Evolutionary conservation across 2,113 vertebrate species (phyloP), one percentile per base, ranked within the genome.

Genomic region (Odocoileus hemionus): DNA sequence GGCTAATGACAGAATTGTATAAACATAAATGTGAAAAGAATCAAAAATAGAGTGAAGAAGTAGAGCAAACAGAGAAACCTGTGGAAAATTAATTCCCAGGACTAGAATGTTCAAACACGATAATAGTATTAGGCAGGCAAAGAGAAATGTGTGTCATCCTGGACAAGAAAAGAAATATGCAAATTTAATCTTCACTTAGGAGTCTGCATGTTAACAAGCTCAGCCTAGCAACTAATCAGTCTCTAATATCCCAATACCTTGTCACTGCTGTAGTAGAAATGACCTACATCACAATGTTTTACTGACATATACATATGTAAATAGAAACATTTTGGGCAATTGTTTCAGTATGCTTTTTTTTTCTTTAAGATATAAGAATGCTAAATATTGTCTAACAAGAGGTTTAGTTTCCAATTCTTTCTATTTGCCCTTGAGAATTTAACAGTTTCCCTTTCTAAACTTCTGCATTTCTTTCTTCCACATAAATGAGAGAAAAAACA

Each of bases 111-210:
- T 96, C 92, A 96, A 97, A 94, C 93, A 94, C 19, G 95, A 96
- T 98, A 97, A 98, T 95, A 93, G 94, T 87, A 97, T 97, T 98
- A 98, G 39, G 43, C 97, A 96, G 94, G 82, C 94, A 93, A 95
- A 97, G 86, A 96, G 88, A 97, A 98, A 98, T 97, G 78, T 97
- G 80, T 98, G 96, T 96, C 95, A 97, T 96, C 80, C 90, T 67
- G 89, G 76, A 98, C 84, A 92, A 97, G 95, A 96, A 96, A 96
- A 96, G 95, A 96, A 98, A 98, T 98, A 98, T 98, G 90, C 97
- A 97, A 98, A 98, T 98, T 61, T 97, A 98, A 97, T 98, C 91
- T 98, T 98, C 97, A 96, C 96, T 96, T 82, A 92, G 84, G 96
- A 86, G 82, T 95, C 91, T 97, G 94, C 88, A 94, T 97, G 97